These are phyloP conservation scores for Lordiphosa mommai DNA, from an alignment of 1,140 invertebrate genomes.

Conservation along the genomic window DNA sequence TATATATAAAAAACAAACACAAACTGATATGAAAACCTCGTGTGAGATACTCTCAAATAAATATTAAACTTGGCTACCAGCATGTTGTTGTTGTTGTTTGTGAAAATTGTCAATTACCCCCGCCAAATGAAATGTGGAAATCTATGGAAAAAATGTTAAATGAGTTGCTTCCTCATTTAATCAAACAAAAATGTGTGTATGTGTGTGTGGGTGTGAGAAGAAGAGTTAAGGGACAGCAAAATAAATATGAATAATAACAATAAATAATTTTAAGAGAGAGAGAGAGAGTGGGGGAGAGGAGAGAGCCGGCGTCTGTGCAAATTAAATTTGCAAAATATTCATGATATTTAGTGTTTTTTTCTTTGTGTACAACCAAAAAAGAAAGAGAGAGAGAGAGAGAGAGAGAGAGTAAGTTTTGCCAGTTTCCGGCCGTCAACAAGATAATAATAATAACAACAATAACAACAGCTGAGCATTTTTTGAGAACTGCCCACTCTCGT, in stretches of 20 bases:
- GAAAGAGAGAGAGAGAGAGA: slow-evolving; percentile 8
- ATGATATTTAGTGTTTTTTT: background rate
- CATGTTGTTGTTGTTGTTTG: slow-evolving; percentile 9
- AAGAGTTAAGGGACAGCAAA: too few relatives aligned
- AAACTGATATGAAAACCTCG: slow-evolving; percentile 5
- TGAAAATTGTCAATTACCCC: slow-evolving; percentile 23
- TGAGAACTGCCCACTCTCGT: slow-evolving; percentile 54
- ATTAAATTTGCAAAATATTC: too few relatives aligned
- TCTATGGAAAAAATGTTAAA: slow-evolving; percentile 51
- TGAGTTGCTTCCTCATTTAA: slow-evolving; percentile 64
- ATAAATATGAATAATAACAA: too few relatives aligned
- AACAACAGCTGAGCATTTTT: slow-evolving; percentile 53
- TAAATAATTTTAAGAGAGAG: background rate
- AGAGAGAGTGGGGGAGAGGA: background rate
- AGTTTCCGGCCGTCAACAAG: slow-evolving; percentile 38
- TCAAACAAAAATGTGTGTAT: background rate
- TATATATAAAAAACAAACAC: too few relatives aligned
- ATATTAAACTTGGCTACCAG: background rate
- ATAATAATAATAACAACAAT: slow-evolving; percentile 30
- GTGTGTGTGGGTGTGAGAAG: background rate
- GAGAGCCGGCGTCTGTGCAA: too few relatives aligned
- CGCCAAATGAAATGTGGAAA: slow-evolving; percentile 32
- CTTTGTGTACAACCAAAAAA: slow-evolving; percentile 16
- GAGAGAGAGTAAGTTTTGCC: slow-evolving; percentile 8
- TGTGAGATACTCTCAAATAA: slow-evolving; percentile 5